phyloP scores from a whole-genome alignment of 2,797 vertebrate species.

The Pseudocheirus occidentalis region DNA sequence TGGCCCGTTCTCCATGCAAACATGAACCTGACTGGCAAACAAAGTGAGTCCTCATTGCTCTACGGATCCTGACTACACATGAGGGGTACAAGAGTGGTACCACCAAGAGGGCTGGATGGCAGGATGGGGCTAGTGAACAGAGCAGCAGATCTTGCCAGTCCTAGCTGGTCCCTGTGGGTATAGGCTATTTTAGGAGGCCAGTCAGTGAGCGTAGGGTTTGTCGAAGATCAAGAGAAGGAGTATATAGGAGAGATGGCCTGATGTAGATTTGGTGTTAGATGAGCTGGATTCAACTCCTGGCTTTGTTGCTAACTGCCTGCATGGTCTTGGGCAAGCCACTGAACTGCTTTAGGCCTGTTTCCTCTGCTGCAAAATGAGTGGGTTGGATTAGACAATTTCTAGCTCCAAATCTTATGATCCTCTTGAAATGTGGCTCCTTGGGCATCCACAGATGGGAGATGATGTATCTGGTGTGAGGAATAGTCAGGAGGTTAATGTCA shows the following conservation, averaged over 20 bases:
- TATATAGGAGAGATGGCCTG: too few species aligned
- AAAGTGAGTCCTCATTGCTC: not conserved
- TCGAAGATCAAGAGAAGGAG: not conserved
- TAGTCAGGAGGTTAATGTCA: not conserved
- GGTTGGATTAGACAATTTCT: not conserved
- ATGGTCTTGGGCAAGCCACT: not conserved
- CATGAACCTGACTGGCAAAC: not conserved
- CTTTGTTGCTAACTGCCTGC: too few species aligned
- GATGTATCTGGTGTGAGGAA: not conserved
- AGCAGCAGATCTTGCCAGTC: not conserved
- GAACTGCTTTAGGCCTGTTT: not conserved
- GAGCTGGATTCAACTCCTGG: too few species aligned
- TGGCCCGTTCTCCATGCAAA: not conserved
- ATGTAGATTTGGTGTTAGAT: not conserved
- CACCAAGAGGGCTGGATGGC: not conserved
- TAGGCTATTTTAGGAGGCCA: not conserved
- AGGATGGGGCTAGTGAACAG: not conserved
- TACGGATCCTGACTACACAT: not conserved
- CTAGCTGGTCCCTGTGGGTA: not conserved
- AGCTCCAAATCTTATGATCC: not conserved
- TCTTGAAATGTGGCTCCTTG: not conserved
- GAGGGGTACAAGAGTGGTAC: not conserved
- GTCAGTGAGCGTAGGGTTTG: not conserved
- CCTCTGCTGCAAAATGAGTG: not conserved
- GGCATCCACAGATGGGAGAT: not conserved